Conservation (phyloP, 37 sponge, comb jelly and placozoan species). For the Sycon ciliatum region DNA sequence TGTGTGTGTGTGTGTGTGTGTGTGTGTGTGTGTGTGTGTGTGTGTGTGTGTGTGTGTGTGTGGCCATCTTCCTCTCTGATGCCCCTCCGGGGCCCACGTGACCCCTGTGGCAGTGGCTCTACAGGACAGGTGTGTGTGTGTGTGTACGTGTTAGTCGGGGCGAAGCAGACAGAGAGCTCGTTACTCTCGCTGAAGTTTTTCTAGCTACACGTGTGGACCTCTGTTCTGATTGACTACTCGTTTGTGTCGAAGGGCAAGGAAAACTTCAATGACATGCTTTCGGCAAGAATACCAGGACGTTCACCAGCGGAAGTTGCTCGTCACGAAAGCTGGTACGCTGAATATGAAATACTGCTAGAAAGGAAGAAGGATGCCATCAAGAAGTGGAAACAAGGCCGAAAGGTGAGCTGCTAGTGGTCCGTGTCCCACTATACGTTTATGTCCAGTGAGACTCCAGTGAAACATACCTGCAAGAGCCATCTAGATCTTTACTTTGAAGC, state of each 20-base stretch:
- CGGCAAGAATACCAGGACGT: slow-evolving; percentile 51
- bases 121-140: no score
- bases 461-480: no score
- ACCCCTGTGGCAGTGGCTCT: no score
- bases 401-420: slow-evolving; percentile 29
- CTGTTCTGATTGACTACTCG: no score
- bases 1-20: neutral
- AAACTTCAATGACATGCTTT: slow-evolving; percentile 38
- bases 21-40: neutral
- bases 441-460: no score
- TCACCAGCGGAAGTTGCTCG: slow-evolving; percentile 36
- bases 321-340: slow-evolving; percentile 70
- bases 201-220: no score
- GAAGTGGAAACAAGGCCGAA: slow-evolving; percentile 50
- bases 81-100: no score
- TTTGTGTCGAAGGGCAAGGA: neutral
- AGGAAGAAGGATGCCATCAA: slow-evolving; percentile 63
- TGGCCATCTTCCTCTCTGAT: no score
- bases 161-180: no score
- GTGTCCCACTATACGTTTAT: no score
- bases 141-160: neutral
- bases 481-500: no score
- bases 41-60: neutral
- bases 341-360: slow-evolving; percentile 56
- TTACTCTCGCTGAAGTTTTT: no score